A percentile compares a stretch with the other conserved stretches of the same genome.
Conservation (phyloP, 1,140 invertebrate species). For the Ips nitidus region DNA sequence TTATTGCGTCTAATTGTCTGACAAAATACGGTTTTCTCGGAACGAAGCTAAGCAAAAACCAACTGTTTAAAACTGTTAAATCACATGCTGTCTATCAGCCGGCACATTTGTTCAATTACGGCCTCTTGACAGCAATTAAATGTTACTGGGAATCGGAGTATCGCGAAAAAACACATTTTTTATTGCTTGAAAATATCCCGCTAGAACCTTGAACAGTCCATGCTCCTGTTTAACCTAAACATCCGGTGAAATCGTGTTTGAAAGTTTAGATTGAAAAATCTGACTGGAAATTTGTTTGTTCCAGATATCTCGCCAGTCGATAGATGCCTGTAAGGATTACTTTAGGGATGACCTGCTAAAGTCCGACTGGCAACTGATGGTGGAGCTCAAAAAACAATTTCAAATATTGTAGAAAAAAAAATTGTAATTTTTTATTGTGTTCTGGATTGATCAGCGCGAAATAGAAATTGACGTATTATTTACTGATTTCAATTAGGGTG, state of each 20-base stretch:
- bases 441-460: too few relatives aligned
- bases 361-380: slow-evolving; percentile 96
- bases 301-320: slow-evolving; percentile 95
- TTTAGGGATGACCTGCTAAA: slow-evolving; percentile 97
- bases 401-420: slow-evolving; percentile 78
- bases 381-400: slow-evolving; percentile 97
- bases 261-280: background rate
- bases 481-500: too few relatives aligned
- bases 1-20: slow-evolving; percentile 14
- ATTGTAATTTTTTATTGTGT: too few relatives aligned
- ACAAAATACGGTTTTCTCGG: slow-evolving; percentile 4
- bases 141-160: slow-evolving; percentile 21
- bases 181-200: slow-evolving; percentile 21
- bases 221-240: slow-evolving; percentile 14
- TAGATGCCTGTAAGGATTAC: slow-evolving; percentile 98
- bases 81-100: slow-evolving; percentile 22
- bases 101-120: slow-evolving; percentile 23
- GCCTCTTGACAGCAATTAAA: slow-evolving; percentile 22
- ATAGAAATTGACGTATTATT: too few relatives aligned
- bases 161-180: slow-evolving; percentile 24
- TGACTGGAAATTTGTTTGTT: slow-evolving; percentile 53
- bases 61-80: slow-evolving; percentile 17
- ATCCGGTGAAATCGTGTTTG: slow-evolving; percentile 8
- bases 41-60: slow-evolving; percentile 7
- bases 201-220: slow-evolving; percentile 7